Percentiles rank a stretch among this genome's conserved stretches.
These are phyloP conservation scores for Polylopha cassiicola DNA, from an alignment of 2,888 invertebrate genomes.

Conservation along the genomic window DNA sequence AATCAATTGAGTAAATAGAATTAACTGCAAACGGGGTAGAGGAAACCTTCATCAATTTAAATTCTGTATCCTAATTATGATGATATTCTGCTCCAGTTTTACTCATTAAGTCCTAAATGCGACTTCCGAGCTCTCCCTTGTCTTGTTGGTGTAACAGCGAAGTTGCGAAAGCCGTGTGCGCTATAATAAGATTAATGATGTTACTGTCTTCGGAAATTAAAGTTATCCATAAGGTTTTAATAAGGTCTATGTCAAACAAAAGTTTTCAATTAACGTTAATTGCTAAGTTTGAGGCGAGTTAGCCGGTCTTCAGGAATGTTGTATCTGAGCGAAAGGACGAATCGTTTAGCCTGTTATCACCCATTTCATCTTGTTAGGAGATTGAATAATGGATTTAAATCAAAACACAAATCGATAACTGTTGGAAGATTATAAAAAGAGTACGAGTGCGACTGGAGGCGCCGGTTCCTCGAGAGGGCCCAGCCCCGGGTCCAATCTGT, in stretches of 20 bases:
- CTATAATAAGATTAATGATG: constrained; percentile 63
- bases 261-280: constrained; percentile 58
- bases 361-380: constrained; percentile 15
- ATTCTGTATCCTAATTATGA: constrained; percentile 32
- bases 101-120: constrained; percentile 24
- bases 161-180: constrained; percentile 37
- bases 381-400: constrained; percentile 22
- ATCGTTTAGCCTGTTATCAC: constrained; percentile 6
- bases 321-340: constrained; percentile 17
- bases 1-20: constrained; percentile 56
- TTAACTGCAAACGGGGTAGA: constrained; percentile 43
- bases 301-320: constrained; percentile 21
- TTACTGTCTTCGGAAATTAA: constrained; percentile 62
- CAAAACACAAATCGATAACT: constrained; percentile 24
- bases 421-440: constrained; percentile 20
- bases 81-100: neutral
- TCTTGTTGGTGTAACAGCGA: constrained; percentile 35
- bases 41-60: constrained; percentile 35
- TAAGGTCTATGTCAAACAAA: constrained; percentile 57
- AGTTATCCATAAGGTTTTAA: constrained; percentile 64
- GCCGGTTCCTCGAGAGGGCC: constrained; percentile 20
- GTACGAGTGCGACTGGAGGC: constrained; percentile 18
- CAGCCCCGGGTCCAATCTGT: constrained; percentile 34
- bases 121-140: constrained; percentile 35
- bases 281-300: constrained; percentile 43